A percentile compares a stretch with the other conserved stretches of the same genome.
Conservation (phyloP, 1,140 invertebrate species). For the Rhynchophorus ferrugineus region DNA sequence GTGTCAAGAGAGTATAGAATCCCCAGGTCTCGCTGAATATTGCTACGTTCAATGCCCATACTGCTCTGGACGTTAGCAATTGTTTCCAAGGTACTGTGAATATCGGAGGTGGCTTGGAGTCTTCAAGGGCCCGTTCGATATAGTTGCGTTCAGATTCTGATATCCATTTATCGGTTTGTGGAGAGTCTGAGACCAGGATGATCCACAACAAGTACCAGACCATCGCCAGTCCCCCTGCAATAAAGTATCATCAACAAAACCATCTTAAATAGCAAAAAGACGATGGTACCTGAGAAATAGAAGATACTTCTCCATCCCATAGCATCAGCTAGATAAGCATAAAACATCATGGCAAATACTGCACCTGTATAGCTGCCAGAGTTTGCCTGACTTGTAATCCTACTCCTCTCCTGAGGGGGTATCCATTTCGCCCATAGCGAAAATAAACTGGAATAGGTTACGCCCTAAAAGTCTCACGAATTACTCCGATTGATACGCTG, state of each 20-base stretch:
- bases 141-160: not conserved
- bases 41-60: constrained; percentile 3
- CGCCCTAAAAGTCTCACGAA: constrained; percentile 16
- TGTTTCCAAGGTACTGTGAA: not conserved
- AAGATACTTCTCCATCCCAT: constrained; percentile 16
- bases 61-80: constrained; percentile 1
- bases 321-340: constrained; percentile 8
- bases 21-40: constrained; percentile 10
- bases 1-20: constrained; percentile 6
- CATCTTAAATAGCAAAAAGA: not conserved
- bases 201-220: constrained; percentile 5
- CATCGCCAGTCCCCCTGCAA: constrained; percentile 3
- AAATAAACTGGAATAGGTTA: constrained; percentile 17
- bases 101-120: not conserved
- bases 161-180: not conserved
- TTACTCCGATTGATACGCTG: too few species aligned
- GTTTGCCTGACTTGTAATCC: constrained; percentile 6
- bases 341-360: constrained; percentile 18
- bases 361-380: constrained; percentile 14
- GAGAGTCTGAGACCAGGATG: not conserved
- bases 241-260: not conserved
- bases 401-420: constrained; percentile 13
- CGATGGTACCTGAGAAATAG: constrained; percentile 16
- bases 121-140: not conserved
- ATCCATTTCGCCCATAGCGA: constrained; percentile 17